Evolutionary conservation across 2,113 vertebrate genomes (phyloP), one percentile per base, ranked within the genome.

Genomic region (Spea bombifrons): DNA sequence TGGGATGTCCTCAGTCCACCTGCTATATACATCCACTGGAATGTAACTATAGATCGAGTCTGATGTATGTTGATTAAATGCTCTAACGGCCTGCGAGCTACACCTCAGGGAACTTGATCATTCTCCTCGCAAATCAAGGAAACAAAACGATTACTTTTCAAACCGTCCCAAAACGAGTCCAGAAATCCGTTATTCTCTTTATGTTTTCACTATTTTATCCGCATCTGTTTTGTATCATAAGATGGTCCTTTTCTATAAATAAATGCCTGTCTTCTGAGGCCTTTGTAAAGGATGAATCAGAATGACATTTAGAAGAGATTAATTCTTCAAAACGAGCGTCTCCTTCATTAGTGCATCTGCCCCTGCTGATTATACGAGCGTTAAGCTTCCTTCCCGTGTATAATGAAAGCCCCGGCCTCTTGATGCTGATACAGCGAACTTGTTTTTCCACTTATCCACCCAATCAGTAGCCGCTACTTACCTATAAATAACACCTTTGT

Each of bases 311-410:
- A 47, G 65, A 68, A 49, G 64, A 80, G 78, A 80, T 80, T 80
- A 74, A 80, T 80, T 80, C 71, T 80, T 68, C 78, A 80, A n/a
- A 80, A 80, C 78, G 68, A 66, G 78, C 71, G 68, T 61, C 52
- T 68, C 45, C 53, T 74, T 80, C 64, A 68, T 80, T 80, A 80
- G 61, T 68, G 46, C 64, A 80, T 49, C 77, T 80, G 77, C 68
- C 71, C 69, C 52, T 66, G 65, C 64, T 74, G 78, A 80, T 80
- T 73, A 79, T 79, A 80, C 61, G 71, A 55, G 64, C 44, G 64
- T 80, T 71, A 80, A 44, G 64, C 71, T 80, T 13, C 73, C 61
- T 80, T 80, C 73, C 78, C 71, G 67, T 16, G 64, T 69, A 63
- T 80, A 74, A 80, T 73, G 71, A 80, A 80, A 80, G 78, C 71